phyloP scores from a whole-genome alignment of 2,888 invertebrate species.

The Gisinianus flammeolus region DNA sequence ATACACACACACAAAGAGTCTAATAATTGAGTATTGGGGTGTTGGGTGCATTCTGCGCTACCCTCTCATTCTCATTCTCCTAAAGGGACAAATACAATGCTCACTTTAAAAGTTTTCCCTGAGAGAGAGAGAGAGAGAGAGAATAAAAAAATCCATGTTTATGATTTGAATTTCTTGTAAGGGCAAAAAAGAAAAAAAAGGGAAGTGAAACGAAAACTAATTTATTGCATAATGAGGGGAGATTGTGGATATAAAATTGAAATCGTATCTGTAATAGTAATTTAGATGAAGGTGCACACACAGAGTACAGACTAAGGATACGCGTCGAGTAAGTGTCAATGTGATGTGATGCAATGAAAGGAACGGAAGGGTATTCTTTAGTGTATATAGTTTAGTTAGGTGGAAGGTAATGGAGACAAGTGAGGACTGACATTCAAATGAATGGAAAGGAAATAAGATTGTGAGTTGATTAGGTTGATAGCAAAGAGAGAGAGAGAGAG shows the following conservation, averaged over 20 bases:
- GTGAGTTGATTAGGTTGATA: background rate
- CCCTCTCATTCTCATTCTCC: too few species aligned
- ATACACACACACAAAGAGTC: too few species aligned
- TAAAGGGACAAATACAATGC: too few species aligned
- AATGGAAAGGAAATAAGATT: background rate
- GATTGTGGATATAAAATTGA: background rate
- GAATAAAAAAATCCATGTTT: too few species aligned
- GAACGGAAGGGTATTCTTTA: background rate
- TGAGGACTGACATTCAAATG: background rate
- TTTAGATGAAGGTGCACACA: background rate
- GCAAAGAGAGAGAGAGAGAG: background rate
- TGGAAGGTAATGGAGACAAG: background rate
- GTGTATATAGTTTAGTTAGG: background rate
- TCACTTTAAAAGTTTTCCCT: too few species aligned
- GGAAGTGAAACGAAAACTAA: background rate
- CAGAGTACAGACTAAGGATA: background rate
- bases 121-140: too few species aligned
- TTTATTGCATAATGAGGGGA: background rate
- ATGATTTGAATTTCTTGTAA: too few species aligned
- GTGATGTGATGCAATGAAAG: background rate
- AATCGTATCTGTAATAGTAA: background rate
- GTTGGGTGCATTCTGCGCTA: too few species aligned
- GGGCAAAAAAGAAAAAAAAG: background rate
- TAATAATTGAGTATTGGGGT: too few species aligned
- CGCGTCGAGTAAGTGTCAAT: background rate